These are phyloP conservation scores for Cecidostiba fungosa DNA, from an alignment of 2,888 invertebrate species.

Conservation along the genomic window DNA sequence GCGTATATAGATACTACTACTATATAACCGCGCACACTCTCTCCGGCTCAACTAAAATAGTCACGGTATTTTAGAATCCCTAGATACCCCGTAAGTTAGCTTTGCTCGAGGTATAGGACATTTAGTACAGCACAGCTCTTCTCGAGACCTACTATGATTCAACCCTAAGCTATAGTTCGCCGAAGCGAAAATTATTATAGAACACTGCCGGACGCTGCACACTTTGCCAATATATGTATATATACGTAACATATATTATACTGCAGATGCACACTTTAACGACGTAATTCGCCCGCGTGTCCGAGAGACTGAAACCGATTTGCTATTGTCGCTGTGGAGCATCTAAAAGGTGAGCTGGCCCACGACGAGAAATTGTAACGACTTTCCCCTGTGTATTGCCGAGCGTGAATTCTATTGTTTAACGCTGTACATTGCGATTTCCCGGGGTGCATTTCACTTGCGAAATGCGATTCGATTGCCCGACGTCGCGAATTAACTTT, in stretches of 20 bases:
- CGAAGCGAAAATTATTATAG: conserved; percentile 56
- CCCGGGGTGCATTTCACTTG: neutral
- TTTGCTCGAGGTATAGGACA: conserved; percentile 18
- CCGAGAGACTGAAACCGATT: neutral
- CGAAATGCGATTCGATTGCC: neutral
- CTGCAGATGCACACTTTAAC: no score
- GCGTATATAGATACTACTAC: neutral
- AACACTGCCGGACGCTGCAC: conserved; percentile 11
- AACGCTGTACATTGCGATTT: neutral
- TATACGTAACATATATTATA: no score
- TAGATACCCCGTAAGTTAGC: conserved; percentile 37
- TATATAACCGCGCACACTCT: neutral
- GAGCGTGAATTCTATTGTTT: conserved; percentile 41
- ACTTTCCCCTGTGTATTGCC: conserved; percentile 34
- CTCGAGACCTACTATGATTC: conserved; percentile 31
- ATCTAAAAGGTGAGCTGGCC: neutral
- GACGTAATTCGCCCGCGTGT: neutral
- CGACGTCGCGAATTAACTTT: neutral
- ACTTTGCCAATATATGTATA: neutral
- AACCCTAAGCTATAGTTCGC: conserved; percentile 21
- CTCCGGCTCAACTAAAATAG: conserved; percentile 38
- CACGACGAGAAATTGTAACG: conserved; percentile 28
- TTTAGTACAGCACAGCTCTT: conserved; percentile 2
- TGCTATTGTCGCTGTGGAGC: neutral
- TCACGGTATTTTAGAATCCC: conserved; percentile 49